Base-by-base conservation (phyloP, 2,113 vertebrate species). In the Neoarius graeffei region DNA sequence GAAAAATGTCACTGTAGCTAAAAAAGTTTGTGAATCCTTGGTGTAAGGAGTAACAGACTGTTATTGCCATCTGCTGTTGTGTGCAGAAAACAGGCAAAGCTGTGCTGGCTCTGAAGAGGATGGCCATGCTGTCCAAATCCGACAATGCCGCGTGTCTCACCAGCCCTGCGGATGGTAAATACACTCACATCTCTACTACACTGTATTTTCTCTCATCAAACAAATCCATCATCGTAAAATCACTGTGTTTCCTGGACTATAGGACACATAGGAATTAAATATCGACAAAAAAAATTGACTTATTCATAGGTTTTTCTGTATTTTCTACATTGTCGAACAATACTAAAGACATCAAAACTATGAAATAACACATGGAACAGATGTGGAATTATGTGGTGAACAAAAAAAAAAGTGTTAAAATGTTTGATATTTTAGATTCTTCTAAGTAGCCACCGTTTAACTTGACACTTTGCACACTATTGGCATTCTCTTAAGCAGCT, bases 31-130 rank as follows among this genome's bases (percentile, higher is more conserved):
- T 66, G 64, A n/a, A 66, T 66, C 64, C n/a, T 2, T 23, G 27
- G 52, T 48, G 4, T 35, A 27, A 4, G 42, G 2, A 35, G 35
- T 1, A 35, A 35, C 35, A 59, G 35, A 11, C 25, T 30, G 5
- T 83, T 8, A n/a, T 4, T 80, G 0, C 35, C 3, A 10, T 66
- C 19, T 52, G 42, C 54, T 42, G 79, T 50, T 81, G 10, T 85
- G 48, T 87, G 69, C 56, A 98, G 97, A 98, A 97, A 97, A 96
- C 96, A 5, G 97, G 96, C 1, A 97, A 96, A 91, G 97, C 96
- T 69, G 90, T 98, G 89, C 92, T 96, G 88, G 97, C 97, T 19
- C 93, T 98, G 87, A 96, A 95, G 89, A 96, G 97, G 89, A 93
- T 98, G 95, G 93, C 96, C 62, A 74, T 96, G 62, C 92, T 96